These are phyloP conservation scores for Anguilla anguilla DNA, from an alignment of 2,797 vertebrate species.

Conservation along the genomic window DNA sequence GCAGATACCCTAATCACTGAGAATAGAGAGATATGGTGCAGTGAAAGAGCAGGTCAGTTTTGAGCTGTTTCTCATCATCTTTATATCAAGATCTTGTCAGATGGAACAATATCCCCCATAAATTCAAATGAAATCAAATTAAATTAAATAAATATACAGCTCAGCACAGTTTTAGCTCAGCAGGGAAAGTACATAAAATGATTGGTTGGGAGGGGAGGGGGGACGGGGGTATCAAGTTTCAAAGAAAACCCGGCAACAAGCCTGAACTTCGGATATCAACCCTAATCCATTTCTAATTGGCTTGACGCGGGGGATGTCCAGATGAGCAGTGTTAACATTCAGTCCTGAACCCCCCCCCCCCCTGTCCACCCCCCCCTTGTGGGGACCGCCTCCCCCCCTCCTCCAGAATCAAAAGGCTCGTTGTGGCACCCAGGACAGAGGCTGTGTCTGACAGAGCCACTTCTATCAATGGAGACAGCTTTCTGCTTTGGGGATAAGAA, in stretches of 20 bases:
- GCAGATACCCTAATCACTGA: background rate
- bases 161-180: constrained; percentile 2
- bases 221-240: constrained; percentile 20
- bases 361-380: background rate
- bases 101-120: background rate
- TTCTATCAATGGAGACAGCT: background rate
- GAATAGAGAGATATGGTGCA: background rate
- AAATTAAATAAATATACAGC: background rate
- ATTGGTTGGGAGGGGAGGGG: constrained; percentile 7
- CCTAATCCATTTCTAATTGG: constrained; percentile 71
- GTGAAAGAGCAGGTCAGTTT: background rate
- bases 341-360: background rate
- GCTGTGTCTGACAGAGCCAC: constrained; percentile 39
- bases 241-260: constrained; percentile 25
- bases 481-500: background rate
- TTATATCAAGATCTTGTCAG: background rate
- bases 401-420: constrained; percentile 63
- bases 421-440: constrained; percentile 56
- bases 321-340: background rate
- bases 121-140: background rate
- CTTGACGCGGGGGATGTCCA: constrained; percentile 43
- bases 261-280: constrained; percentile 39
- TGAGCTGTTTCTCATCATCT: background rate
- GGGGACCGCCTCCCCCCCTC: background rate
- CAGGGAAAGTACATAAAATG: background rate